A percentile compares a stretch with the other conserved stretches of the same genome.
These are phyloP conservation scores for Tachina lurida DNA, from an alignment of 2,888 invertebrate genomes.

Conservation along the genomic window DNA sequence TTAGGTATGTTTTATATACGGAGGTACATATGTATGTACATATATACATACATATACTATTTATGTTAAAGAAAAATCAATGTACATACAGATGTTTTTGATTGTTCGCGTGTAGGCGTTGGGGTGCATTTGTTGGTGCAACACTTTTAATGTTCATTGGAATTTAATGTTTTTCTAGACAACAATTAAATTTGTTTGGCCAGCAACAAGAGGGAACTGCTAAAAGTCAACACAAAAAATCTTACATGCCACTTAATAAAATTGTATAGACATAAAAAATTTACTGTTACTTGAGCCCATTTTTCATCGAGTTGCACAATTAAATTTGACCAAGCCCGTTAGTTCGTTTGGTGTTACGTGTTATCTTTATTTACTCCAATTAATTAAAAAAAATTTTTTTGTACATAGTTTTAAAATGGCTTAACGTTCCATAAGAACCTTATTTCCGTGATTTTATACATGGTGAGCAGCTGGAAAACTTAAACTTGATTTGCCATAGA, in stretches of 20 bases:
- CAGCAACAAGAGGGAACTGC: neutral
- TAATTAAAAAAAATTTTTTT: no score
- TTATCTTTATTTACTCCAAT: no score
- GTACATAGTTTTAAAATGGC: no score
- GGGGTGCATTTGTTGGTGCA: constrained; percentile 44
- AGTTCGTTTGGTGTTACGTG: neutral
- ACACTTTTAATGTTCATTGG: constrained; percentile 46
- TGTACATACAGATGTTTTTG: constrained; percentile 12
- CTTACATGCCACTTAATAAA: neutral
- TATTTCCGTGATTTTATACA: no score
- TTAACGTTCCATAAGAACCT: no score
- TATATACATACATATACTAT: neutral
- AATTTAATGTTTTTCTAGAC: constrained; percentile 54
- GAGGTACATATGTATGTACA: no score
- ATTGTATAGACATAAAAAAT: constrained; percentile 3
- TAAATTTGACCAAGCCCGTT: neutral
- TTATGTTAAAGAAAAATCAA: neutral
- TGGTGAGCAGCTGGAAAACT: no score
- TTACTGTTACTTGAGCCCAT: constrained; percentile 25
- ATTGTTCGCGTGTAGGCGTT: constrained; percentile 18
- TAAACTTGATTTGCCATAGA: no score
- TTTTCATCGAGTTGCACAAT: constrained; percentile 9
- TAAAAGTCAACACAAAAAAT: constrained; percentile 23
- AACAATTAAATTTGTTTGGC: constrained; percentile 35
- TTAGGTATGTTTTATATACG: no score